A percentile compares a stretch with the other conserved stretches of the same genome.
These are phyloP conservation scores for Halcyon smyrnensis DNA, from an alignment of 2,797 vertebrate genomes.

Conservation along the genomic window DNA sequence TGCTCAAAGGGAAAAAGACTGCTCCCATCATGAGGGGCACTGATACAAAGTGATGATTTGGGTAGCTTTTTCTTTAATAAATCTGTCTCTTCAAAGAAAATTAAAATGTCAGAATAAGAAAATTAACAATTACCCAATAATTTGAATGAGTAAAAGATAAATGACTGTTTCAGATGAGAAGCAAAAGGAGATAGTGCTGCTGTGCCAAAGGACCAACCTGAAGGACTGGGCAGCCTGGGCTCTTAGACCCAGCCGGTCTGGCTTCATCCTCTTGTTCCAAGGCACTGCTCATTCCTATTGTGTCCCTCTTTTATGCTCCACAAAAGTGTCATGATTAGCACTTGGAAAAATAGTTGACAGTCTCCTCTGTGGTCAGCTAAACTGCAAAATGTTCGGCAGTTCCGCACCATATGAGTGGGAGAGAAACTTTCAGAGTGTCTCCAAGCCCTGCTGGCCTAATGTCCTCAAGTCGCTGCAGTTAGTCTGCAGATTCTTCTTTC, in stretches of 20 bases:
- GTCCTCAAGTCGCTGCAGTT: conserved; percentile 21
- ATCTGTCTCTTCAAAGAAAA: conserved; percentile 10
- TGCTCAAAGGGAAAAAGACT: neutral
- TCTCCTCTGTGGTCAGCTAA: conserved; percentile 20
- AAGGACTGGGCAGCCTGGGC: neutral
- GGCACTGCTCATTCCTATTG: neutral
- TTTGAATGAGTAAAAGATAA: conserved; percentile 31
- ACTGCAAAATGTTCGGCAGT: conserved; percentile 3
- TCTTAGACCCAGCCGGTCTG: neutral
- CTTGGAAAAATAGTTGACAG: conserved; percentile 35
- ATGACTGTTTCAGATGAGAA: neutral
- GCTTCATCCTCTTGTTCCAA: neutral
- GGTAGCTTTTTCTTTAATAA: conserved; percentile 42
- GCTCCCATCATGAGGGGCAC: neutral
- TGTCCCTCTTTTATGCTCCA: conserved; percentile 9
- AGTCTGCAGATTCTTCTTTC: conserved; percentile 46
- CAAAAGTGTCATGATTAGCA: conserved; percentile 53
- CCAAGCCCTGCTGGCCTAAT: conserved; percentile 48
- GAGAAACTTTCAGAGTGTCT: conserved; percentile 6
- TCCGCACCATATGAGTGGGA: accelerated
- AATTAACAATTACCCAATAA: neutral
- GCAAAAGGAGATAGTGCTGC: neutral
- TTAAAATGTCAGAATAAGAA: conserved; percentile 43
- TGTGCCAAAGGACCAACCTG: neutral
- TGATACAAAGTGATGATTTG: neutral